Conservation (phyloP, 2,113 vertebrate genomes). For the Alligator mississippiensis region DNA sequence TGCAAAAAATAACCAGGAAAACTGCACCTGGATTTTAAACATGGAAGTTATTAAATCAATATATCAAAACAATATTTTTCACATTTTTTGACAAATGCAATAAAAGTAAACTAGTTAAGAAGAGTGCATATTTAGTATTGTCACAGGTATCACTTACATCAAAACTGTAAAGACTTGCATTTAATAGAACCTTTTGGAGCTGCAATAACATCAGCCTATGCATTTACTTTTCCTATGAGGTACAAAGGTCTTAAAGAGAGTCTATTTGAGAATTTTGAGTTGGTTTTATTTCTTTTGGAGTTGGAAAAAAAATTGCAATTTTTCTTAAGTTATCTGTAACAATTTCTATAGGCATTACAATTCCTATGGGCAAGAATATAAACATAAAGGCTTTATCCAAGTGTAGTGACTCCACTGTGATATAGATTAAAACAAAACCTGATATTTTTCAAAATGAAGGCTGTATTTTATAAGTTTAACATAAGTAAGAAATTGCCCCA, state of each 20-base stretch:
- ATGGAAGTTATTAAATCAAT: slow-evolving; percentile 10
- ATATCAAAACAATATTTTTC: background rate
- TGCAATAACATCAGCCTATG: background rate
- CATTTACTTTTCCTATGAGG: background rate
- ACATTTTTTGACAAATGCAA: background rate
- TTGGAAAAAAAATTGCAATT: background rate
- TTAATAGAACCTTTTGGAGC: background rate
- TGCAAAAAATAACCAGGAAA: slow-evolving; percentile 97
- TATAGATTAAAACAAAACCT: background rate
- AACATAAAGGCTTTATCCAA: background rate
- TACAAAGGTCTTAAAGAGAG: no score
- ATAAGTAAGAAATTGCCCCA: background rate
- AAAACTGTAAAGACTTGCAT: background rate
- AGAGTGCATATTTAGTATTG: background rate
- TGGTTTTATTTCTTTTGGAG: background rate
- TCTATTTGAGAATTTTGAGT: background rate
- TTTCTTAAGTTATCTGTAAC: background rate
- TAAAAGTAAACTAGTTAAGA: background rate
- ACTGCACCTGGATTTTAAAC: slow-evolving; percentile 85
- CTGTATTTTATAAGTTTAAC: background rate
- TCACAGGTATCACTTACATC: background rate
- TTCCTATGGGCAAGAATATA: background rate
- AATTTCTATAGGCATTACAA: background rate
- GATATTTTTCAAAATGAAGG: background rate
- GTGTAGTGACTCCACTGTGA: background rate